phyloP scores from a whole-genome alignment of 2,113 vertebrate genomes.

The Sterna hirundo region DNA sequence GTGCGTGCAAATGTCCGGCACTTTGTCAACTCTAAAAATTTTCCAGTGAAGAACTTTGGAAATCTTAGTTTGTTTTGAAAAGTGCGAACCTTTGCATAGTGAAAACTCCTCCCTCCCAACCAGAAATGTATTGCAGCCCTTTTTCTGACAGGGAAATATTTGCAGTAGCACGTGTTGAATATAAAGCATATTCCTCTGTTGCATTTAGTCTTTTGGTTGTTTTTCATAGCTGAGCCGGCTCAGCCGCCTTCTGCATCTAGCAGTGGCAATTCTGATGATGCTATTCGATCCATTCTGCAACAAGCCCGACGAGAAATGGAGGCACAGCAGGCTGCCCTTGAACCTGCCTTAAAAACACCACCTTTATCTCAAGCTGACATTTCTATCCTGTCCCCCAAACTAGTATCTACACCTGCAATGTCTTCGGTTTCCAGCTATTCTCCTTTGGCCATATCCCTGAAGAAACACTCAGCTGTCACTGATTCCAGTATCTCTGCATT shows the following conservation, averaged over 20 bases:
- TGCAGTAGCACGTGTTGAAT: constrained; percentile 47
- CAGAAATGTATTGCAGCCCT: constrained; percentile 1
- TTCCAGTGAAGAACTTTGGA: constrained; percentile 13
- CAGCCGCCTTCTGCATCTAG: constrained; percentile 81
- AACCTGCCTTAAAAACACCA: constrained; percentile 89
- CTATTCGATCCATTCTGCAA: constrained; percentile 94
- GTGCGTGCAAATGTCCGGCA: background rate
- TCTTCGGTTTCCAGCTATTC: constrained; percentile 83
- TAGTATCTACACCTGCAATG: constrained; percentile 80
- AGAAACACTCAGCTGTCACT: constrained; percentile 79
- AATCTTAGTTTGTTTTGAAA: constrained; percentile 7
- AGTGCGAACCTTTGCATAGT: background rate
- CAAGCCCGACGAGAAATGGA: constrained; percentile 95
- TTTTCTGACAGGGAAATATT: background rate
- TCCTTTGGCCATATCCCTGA: constrained; percentile 87
- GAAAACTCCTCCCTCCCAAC: constrained; percentile 3
- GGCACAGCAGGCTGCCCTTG: constrained; percentile 90
- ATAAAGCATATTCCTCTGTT: constrained; percentile 57
- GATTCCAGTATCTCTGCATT: constrained; percentile 80
- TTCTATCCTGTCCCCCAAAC: constrained; percentile 83
- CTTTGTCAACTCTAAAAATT: background rate
- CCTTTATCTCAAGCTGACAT: constrained; percentile 87
- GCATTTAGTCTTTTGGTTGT: constrained; percentile 61
- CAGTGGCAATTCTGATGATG: constrained; percentile 87
- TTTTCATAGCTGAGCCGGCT: constrained; percentile 82